A percentile compares a stretch with the other conserved stretches of the same genome.
These are phyloP conservation scores for Alectura lathami DNA, from an alignment of 2,113 vertebrate genomes.

Conservation along the genomic window DNA sequence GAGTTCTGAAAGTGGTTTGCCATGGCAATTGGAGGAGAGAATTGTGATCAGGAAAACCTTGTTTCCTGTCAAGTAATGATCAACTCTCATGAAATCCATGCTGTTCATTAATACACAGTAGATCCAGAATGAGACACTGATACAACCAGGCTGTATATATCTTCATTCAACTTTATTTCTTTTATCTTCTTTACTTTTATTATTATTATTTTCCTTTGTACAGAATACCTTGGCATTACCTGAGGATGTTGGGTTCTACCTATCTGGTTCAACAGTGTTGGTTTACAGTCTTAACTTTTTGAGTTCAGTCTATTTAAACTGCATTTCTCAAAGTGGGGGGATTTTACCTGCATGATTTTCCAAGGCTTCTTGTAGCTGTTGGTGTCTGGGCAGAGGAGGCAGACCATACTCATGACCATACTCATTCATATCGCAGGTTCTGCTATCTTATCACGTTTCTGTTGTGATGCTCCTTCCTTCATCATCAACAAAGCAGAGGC, in stretches of 20 bases:
- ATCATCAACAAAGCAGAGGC: accelerated
- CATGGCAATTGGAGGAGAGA: not conserved
- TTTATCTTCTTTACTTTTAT: not conserved
- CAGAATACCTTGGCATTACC: not conserved
- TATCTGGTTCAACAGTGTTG: not conserved
- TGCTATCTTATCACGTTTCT: not conserved
- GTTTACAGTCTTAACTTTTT: not conserved
- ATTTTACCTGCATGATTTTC: not conserved
- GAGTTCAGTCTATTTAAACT: not conserved
- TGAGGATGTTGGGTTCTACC: not conserved
- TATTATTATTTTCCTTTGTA: not conserved
- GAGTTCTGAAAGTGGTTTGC: not conserved
- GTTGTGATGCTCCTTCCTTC: not conserved
- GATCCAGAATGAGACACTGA: not conserved
- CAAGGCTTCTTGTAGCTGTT: not conserved
- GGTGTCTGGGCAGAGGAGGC: not conserved
- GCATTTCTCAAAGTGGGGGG: not conserved
- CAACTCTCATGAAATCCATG: not conserved
- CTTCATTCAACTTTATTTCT: not conserved
- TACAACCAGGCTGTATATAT: not conserved
- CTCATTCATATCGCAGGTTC: not conserved
- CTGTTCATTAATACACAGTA: not conserved
- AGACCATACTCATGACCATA: no score
- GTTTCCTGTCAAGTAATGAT: not conserved
- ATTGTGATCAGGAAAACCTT: not conserved